phyloP scores from a whole-genome alignment of 2,888 invertebrate genomes.

The Micoletzkya japonica region DNA sequence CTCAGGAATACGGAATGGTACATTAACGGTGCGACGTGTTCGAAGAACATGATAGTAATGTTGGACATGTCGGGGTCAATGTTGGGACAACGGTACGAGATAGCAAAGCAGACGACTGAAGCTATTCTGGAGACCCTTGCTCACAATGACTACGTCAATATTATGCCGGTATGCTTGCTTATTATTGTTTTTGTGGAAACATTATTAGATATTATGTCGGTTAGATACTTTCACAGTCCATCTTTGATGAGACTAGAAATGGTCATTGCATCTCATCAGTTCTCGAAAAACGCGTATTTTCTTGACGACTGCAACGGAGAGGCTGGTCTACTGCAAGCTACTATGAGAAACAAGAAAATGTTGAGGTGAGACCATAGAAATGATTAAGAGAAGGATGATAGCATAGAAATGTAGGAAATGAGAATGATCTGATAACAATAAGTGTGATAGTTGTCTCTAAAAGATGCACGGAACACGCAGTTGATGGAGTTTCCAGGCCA shows the following conservation, averaged over 20 bases:
- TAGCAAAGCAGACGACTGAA: constrained; percentile 84
- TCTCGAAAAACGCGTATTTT: constrained; percentile 75
- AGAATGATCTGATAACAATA: too few relatives aligned
- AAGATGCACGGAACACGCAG: too few relatives aligned
- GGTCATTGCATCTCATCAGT: constrained; percentile 65
- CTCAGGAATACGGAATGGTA: constrained; percentile 71
- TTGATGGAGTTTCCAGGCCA: too few relatives aligned
- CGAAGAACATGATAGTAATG: constrained; percentile 93
- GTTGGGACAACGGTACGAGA: constrained; percentile 84
- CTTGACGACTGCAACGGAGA: constrained; percentile 79
- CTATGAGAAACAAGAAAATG: constrained; percentile 67
- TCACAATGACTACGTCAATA: constrained; percentile 95
- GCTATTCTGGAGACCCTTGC: constrained; percentile 90
- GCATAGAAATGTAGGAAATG: too few relatives aligned
- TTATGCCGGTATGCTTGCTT: constrained; percentile 72
- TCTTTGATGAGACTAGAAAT: too few relatives aligned
- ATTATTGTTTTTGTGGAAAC: background rate
- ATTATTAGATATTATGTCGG: too few relatives aligned
- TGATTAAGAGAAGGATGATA: too few relatives aligned
- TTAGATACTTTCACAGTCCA: too few relatives aligned
- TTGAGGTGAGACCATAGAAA: constrained; percentile 1
- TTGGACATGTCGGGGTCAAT: constrained; percentile 85
- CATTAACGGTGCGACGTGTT: constrained; percentile 94
- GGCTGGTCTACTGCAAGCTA: constrained; percentile 83
- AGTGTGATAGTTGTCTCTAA: too few relatives aligned